phyloP scores from a whole-genome alignment of 2,797 vertebrate genomes.

The Scolopax bukidnonensis region DNA sequence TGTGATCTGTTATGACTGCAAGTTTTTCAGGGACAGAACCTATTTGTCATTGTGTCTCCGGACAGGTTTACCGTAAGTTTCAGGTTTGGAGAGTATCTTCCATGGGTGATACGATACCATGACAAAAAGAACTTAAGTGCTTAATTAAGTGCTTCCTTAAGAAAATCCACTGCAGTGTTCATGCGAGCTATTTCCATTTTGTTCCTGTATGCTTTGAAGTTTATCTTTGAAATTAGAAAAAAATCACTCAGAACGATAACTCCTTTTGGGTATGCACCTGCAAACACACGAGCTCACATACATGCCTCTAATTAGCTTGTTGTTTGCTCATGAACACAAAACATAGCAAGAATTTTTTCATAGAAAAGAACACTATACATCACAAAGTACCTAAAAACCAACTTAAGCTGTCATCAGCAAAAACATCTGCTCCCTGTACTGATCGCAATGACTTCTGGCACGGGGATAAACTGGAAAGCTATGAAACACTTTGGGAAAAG shows the following conservation, averaged over 20 bases:
- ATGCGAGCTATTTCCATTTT: neutral
- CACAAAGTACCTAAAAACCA: neutral
- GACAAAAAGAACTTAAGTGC: neutral
- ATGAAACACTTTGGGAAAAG: neutral
- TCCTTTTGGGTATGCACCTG: constrained; percentile 37
- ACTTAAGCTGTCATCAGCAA: neutral
- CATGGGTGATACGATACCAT: neutral
- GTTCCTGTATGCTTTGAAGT: neutral
- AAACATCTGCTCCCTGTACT: neutral
- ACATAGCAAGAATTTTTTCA: neutral
- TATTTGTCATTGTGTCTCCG: neutral
- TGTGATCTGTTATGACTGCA: neutral
- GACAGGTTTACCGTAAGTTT: neutral
- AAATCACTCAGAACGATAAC: neutral
- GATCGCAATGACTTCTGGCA: neutral
- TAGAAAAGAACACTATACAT: neutral
- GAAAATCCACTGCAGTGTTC: neutral
- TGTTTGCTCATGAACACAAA: neutral
- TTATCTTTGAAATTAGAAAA: constrained; percentile 1
- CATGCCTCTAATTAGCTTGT: neutral
- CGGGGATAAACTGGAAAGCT: neutral
- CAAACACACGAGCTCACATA: neutral
- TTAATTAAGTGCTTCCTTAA: neutral
- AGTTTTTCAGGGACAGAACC: neutral
- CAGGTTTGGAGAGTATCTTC: neutral